A percentile compares a stretch with the other conserved stretches of the same genome.
phyloP scores from a whole-genome alignment of 2,797 vertebrate species.

The Mycteria americana region DNA sequence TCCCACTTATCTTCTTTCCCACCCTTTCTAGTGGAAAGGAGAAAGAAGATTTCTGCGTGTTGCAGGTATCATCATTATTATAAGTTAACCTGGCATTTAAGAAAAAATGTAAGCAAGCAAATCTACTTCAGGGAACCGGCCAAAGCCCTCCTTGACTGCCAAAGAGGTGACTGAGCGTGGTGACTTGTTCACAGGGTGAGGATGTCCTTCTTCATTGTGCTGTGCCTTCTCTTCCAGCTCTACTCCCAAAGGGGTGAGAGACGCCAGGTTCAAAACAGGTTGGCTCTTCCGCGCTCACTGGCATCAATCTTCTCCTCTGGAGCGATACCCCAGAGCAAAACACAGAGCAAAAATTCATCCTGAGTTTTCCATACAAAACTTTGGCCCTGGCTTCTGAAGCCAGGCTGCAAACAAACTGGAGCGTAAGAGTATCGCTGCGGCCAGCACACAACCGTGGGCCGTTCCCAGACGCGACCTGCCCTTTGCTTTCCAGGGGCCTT shows the following conservation, averaged over 20 bases:
- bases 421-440: not conserved
- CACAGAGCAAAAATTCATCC: not conserved
- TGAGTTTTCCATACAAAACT: not conserved
- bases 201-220: not conserved
- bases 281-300: not conserved
- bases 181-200: not conserved
- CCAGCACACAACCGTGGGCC: rapidly evolving
- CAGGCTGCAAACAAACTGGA: not conserved
- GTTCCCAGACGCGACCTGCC: rapidly evolving
- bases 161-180: not conserved
- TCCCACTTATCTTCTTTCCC: not conserved
- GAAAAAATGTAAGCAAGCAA: not conserved
- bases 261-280: not conserved
- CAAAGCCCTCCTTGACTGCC: not conserved
- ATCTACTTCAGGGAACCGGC: not conserved
- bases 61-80: not conserved
- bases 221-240: not conserved
- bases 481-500: not conserved
- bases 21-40: not conserved
- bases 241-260: not conserved
- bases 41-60: not conserved
- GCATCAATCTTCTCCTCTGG: not conserved
- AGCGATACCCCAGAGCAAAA: not conserved
- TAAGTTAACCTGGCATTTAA: not conserved
- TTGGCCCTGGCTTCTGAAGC: not conserved